Evolutionary conservation across 1,140 invertebrate genomes (phyloP).

Genomic region (Halotydeus destructor): DNA sequence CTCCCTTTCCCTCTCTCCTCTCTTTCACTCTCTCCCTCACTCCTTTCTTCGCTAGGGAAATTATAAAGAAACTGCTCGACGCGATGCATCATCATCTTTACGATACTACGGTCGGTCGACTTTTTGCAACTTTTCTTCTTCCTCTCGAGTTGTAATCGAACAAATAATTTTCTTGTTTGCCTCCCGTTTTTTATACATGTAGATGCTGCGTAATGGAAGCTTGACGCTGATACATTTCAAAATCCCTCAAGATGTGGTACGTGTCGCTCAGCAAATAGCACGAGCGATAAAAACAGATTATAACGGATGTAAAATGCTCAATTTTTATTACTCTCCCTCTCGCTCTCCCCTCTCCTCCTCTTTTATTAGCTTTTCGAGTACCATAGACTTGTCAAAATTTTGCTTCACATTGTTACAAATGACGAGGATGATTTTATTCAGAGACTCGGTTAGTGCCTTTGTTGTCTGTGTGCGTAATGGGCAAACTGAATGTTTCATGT

Average conservation of each 20-base stretch:
- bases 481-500: background rate
- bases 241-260: conserved; percentile 80
- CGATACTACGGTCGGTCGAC: conserved; percentile 41
- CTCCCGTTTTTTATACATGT: conserved; percentile 10
- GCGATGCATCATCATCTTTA: conserved; percentile 63
- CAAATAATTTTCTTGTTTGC: background rate
- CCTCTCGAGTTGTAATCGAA: conserved; percentile 5
- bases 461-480: background rate
- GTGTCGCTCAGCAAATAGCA: conserved; percentile 23
- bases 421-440: conserved; percentile 76
- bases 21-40: background rate
- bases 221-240: conserved; percentile 81
- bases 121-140: conserved; percentile 5
- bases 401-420: conserved; percentile 48
- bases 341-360: conserved; percentile 12
- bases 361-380: conserved; percentile 64
- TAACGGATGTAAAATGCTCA: no score
- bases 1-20: background rate
- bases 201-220: conserved; percentile 85
- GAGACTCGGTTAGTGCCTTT: conserved; percentile 35
- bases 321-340: conserved; percentile 1
- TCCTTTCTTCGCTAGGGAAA: conserved; percentile 28
- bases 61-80: conserved; percentile 55
- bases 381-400: conserved; percentile 56
- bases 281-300: no score